Base-by-base conservation (phyloP, 2,888 invertebrate genomes). In the Agrotis exclamationis region DNA sequence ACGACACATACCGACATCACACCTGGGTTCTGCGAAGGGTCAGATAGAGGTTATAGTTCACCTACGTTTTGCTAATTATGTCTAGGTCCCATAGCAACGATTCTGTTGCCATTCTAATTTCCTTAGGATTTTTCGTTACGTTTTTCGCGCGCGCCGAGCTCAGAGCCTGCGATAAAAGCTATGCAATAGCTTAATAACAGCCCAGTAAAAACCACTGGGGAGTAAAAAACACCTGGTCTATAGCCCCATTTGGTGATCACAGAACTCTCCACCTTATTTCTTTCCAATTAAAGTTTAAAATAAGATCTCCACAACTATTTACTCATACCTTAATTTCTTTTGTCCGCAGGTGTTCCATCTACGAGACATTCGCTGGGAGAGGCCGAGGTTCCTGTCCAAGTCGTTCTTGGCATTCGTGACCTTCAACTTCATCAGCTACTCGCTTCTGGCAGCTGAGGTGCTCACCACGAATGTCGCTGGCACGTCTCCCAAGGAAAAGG, bases 351-450 rank as follows among this genome's bases (percentile, higher is more conserved):
- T 98, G 62, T 99, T 99, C 94, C 99, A 99, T 92, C 96, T 99
- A 67, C 97, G 98, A 80, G 98, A 98, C 90, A 97, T 98, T 83
- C 97, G 98, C 78, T 99, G 98, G 97, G 99, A 99, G 93, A 97
- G 98, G 85, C 98, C 98, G 53, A 97, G 98, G 91, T 99, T 99
- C 94, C 97, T 99, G 63, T 98, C 98, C 68, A 99, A 99, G 96
- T 98, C 99, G 62, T 98, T 98, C 93, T 97, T 99, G 63, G 99
- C 98, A 22, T 99, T 99, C 90, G 97, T 98, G 70, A 98, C 98
- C 20, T 99, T 99, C 95, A 99, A 99, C 93, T 96, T 98, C 86
- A 97, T 99, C 91, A 98, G 97, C 76, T 99, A 98, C 95, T 98
- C 98, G 71, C 96, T 99, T 60, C 97, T 99, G 79, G 96, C 98